Evolutionary conservation across 2,888 invertebrate species (phyloP), one percentile per base, ranked within the genome.

Genomic region (Polia nebulosa): DNA sequence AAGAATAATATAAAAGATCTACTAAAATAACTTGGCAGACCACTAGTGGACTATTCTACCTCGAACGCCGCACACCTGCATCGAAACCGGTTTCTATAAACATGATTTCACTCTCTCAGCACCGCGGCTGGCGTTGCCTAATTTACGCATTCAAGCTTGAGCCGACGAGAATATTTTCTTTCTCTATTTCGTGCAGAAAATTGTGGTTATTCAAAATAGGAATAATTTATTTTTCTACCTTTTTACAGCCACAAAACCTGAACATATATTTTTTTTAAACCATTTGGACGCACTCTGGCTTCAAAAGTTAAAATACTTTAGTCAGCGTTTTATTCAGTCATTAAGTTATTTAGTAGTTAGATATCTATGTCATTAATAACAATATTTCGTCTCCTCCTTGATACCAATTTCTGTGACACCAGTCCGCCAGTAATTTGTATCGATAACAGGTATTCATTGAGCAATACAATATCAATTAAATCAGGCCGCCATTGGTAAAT

Each of bases 21-120:
- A 81, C 57, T 63, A 71, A 79, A 79, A 79, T 79, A 83, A 75
- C 52, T 74, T 76, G 64, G 83, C 64, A 51, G 76, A 72, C 70
- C 65, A 74, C 69, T 47, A 61, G 79, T 65, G 81, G 81, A 76
- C 68, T 76, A 83, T 78, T 81, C 78, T 71, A 62, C 72, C 62
- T 62, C 76, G 78, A 67, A 56, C 77, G 72, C 53, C 81, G 90
- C 92, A 92, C 95, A 95, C 95, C 95, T 95, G 95, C 94, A 92
- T 88, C 84, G 69, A 87, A 93, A 95, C 95, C 91, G 93, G 95
- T 94, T 92, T 86, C 83, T 81, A 85, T 82, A 89, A 93, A 94
- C 93, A 93, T 89, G 93, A 93, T 95, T 95, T 94, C 93, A 93
- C 94, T 94, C 93, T 93, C 91, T 89, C 86, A 82, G 86, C 90